Conservation (phyloP, 2,797 vertebrate genomes). For the Stomatorhinus walkeri region DNA sequence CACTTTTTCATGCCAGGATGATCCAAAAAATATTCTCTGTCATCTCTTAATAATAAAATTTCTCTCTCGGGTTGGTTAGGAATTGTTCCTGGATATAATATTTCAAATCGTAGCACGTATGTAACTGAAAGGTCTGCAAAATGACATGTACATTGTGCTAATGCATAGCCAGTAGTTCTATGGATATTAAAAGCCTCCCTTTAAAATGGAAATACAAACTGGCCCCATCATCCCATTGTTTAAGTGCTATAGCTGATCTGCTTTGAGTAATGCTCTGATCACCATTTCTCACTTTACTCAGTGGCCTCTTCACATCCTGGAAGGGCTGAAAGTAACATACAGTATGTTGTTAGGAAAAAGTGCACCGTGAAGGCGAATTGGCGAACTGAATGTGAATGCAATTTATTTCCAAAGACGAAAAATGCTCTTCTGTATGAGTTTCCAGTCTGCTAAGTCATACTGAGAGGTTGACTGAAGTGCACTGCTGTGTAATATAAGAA, state of each 20-base stretch:
- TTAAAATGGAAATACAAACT: conserved; percentile 17
- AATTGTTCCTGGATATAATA: background rate
- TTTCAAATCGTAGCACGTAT: background rate
- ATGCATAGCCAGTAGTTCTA: background rate
- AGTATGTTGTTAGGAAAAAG: background rate
- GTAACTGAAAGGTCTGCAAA: background rate
- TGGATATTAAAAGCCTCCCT: background rate
- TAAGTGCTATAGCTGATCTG: background rate
- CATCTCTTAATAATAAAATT: background rate
- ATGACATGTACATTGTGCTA: background rate
- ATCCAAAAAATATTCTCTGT: background rate
- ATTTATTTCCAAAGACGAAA: background rate
- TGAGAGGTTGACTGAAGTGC: background rate
- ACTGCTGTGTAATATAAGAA: background rate
- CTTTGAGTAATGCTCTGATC: background rate
- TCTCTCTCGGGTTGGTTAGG: background rate
- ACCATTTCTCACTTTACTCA: background rate
- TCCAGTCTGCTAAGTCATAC: background rate
- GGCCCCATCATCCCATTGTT: conserved; percentile 12
- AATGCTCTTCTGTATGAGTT: background rate
- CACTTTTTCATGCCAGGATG: background rate
- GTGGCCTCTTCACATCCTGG: background rate
- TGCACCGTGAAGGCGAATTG: background rate
- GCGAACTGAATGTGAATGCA: background rate
- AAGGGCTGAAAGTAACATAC: background rate